phyloP scores from a whole-genome alignment of 2,113 vertebrate genomes.

The Tetrao urogallus region DNA sequence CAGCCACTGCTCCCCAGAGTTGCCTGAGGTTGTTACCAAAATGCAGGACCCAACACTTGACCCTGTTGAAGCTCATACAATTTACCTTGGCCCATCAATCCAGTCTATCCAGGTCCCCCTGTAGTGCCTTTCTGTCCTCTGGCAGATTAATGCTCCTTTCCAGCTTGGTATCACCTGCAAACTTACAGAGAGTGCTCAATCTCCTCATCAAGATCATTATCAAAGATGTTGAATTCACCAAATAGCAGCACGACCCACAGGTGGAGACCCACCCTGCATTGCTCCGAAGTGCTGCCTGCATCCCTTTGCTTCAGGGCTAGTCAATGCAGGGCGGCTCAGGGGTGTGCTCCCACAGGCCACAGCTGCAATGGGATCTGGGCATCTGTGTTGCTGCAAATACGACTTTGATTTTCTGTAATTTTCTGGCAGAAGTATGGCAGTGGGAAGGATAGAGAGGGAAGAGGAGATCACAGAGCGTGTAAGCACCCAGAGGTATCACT shows the following conservation, averaged over 20 bases:
- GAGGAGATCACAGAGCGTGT: neutral
- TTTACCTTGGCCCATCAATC: too few species aligned
- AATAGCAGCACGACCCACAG: neutral
- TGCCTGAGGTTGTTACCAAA: too few species aligned
- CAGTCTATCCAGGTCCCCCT: too few species aligned
- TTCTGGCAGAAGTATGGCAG: neutral
- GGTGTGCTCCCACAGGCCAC: rapidly evolving
- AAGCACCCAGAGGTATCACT: constrained; percentile 5
- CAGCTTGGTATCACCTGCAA: too few species aligned
- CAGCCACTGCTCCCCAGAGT: too few species aligned
- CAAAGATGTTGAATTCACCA: neutral
- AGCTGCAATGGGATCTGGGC: neutral
- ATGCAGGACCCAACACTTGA: too few species aligned
- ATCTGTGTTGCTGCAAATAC: neutral
- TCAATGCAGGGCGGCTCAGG: rapidly evolving
- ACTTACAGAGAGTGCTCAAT: too few species aligned
- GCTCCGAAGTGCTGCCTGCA: neutral
- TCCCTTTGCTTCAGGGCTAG: neutral
- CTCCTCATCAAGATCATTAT: too few species aligned
- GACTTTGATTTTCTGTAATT: neutral
- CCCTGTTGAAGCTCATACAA: too few species aligned
- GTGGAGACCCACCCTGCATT: neutral
- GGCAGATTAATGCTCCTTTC: too few species aligned
- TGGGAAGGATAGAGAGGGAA: neutral
- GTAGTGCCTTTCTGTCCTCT: too few species aligned